These are phyloP conservation scores for Ifrita kowaldi DNA, from an alignment of 2,113 vertebrate species.

Conservation along the genomic window DNA sequence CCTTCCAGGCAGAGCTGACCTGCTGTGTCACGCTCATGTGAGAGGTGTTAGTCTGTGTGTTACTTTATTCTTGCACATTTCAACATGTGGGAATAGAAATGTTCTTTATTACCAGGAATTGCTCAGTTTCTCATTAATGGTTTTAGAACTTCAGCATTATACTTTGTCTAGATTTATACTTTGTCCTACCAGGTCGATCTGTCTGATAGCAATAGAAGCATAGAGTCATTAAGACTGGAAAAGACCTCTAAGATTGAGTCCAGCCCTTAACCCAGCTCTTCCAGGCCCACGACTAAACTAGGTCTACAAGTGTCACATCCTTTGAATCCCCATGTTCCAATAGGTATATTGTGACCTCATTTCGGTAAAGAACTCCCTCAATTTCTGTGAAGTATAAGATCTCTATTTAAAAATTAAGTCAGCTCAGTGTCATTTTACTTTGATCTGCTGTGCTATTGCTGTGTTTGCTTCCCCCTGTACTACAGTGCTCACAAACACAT, in stretches of 20 bases:
- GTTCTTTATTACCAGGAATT: not conserved
- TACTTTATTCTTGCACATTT: not conserved
- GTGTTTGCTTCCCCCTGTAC: not conserved
- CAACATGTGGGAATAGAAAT: rapidly evolving
- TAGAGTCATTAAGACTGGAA: not conserved
- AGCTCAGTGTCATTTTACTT: not conserved
- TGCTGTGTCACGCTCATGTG: not conserved
- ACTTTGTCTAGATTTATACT: not conserved
- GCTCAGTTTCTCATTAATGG: not conserved
- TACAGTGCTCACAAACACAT: not conserved
- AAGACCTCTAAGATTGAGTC: not conserved
- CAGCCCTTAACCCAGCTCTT: not conserved
- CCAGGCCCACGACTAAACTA: not conserved
- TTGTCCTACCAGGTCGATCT: not conserved
- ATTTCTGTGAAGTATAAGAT: not conserved
- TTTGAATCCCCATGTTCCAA: not conserved
- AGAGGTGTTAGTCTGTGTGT: not conserved
- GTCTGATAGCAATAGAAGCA: not conserved
- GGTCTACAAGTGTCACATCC: not conserved
- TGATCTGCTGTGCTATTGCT: not conserved
- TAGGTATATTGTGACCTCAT: no score
- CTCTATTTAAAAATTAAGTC: not conserved
- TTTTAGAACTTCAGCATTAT: not conserved
- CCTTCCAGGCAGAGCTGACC: not conserved
- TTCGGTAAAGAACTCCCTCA: not conserved